Base-by-base conservation (phyloP, 2,888 invertebrate genomes). In the Megalurothrips usitatus region DNA sequence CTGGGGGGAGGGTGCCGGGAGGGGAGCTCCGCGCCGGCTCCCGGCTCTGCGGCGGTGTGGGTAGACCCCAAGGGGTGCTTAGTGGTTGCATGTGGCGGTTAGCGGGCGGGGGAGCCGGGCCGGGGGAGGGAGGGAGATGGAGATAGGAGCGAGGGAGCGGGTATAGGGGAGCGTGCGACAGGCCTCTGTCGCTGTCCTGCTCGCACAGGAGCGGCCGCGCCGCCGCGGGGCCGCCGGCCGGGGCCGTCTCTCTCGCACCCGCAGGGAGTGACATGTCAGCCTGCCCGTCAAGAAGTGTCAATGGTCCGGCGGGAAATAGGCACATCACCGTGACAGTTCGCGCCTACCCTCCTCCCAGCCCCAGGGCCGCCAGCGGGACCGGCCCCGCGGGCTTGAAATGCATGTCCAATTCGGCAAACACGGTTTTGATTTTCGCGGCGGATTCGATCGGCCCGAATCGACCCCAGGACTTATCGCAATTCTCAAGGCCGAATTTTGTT, bases 81-180 rank as follows among this genome's bases (percentile, higher is more conserved):
- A 75, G 68, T 75, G 68, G 68, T 75, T 75, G 68, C 68, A 75
- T 75, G 68, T 75, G 68, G 68, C 26, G 68, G 68, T 75, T 75
- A 75, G 68, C 26, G 23, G 68, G 23, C 68, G 26, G 26, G 68
- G 68, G 26, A 75, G 68, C 6, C 34, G 34, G 34, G n/a, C n/a
- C n/a, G n/a, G n/a, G 68, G 68, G 68, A 23, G 68, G 68, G 68
- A 12, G 26, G 68, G 23, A 1, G 68, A 26, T 11, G 23, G n/a
- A 26, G 68, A 10, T 26, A 26, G 68, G 23, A 19, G 23, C 23
- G 68, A 75, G 68, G 68, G 68, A 23, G 68, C 58, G 58, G 19
- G 58, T 58, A n/a, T n/a, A 43, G 34, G 34, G 34, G 34, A n/a
- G 58, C 58, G 58, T 58, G 58, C 58, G 58, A 58, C 58, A 58